Evolutionary conservation across 2,113 vertebrate species (phyloP).

Genomic region (Phalacrocorax brasilianus): DNA sequence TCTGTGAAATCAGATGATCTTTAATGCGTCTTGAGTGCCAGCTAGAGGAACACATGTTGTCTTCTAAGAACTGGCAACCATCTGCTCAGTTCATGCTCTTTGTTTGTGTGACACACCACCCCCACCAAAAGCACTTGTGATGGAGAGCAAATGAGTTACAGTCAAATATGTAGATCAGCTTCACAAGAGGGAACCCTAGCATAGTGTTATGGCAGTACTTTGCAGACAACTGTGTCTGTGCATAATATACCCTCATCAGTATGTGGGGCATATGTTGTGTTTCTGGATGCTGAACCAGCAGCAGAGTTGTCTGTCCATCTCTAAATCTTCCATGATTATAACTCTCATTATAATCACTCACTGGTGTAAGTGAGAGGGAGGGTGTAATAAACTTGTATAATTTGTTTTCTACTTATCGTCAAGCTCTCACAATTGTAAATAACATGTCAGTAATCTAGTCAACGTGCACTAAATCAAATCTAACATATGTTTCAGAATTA

Average conservation of each 20-base stretch:
- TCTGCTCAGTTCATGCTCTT: neutral
- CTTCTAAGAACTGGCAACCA: neutral
- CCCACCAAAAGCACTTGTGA: neutral
- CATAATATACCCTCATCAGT: neutral
- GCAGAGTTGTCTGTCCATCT: neutral
- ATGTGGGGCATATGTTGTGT: neutral
- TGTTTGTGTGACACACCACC: neutral
- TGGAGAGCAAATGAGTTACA: rapidly evolving
- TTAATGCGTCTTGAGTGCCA: neutral
- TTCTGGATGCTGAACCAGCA: neutral
- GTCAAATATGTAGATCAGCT: neutral
- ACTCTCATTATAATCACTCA: neutral
- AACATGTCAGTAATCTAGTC: neutral
- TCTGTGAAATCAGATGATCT: neutral
- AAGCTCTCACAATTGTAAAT: neutral
- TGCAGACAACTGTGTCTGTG: neutral
- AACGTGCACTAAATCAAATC: neutral
- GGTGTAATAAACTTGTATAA: neutral
- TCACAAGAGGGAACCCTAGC: neutral
- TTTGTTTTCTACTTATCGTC: neutral
- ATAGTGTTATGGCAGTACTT: neutral
- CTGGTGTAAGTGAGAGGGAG: neutral
- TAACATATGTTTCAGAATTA: neutral
- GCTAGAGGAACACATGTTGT: neutral
- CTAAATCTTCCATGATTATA: neutral